Conservation (phyloP, 53 echinoderm and acorn worm genomes). For the Stichopus horrens region DNA sequence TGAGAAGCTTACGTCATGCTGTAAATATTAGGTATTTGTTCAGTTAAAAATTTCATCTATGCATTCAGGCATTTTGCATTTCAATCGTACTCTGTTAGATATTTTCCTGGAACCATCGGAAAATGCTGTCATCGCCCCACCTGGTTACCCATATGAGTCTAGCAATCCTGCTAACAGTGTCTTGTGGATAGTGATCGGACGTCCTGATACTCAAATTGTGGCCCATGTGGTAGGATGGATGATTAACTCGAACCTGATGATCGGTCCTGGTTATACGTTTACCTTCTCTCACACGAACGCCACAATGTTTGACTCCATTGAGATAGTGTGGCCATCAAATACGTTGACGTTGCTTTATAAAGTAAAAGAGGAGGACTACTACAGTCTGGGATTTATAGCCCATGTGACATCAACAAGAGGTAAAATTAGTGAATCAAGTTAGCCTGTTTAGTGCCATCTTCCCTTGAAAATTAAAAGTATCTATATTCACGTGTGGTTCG, state of each 20-base stretch:
- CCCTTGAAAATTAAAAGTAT: too few relatives aligned
- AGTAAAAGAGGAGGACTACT: background rate
- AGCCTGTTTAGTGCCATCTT: too few relatives aligned
- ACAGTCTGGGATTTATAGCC: conserved; percentile 2
- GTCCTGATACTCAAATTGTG: background rate
- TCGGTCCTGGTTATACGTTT: background rate
- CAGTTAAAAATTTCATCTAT: background rate
- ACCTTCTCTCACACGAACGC: background rate
- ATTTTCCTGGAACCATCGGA: background rate
- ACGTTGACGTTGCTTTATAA: background rate
- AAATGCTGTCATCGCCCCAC: background rate
- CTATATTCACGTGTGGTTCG: too few relatives aligned
- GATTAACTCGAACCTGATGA: background rate
- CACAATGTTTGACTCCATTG: background rate
- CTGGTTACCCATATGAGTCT: background rate
- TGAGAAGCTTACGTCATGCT: too few relatives aligned
- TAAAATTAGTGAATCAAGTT: background rate
- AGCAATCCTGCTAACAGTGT: background rate
- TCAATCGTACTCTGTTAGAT: background rate
- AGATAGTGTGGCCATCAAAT: background rate
- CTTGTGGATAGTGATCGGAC: background rate
- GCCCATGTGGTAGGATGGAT: background rate
- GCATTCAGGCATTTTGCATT: background rate
- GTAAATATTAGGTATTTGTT: too few relatives aligned
- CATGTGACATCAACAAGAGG: background rate